Evolutionary conservation across 1,140 invertebrate genomes (phyloP), one percentile per base, ranked within the genome.

Genomic region (Cydia splendana): DNA sequence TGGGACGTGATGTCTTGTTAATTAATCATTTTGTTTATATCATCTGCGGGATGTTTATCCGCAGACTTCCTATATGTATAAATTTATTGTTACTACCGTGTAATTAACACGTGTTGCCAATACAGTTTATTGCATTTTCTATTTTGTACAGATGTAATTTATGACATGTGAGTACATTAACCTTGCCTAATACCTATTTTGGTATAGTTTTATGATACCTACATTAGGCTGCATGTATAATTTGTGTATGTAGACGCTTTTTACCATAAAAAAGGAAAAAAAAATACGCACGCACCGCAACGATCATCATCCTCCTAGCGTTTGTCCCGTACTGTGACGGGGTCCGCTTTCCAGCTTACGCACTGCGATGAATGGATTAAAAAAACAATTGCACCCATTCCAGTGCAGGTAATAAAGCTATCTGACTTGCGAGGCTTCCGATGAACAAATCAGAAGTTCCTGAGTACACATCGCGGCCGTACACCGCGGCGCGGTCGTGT

Each of bases 21-120:
- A 38, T 67, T 67, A 30, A 67, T 67, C 28, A 34, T 30, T 71
- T 71, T 71, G 67, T 71, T 71, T 71, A 75, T 78, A 75, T 34
- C 20, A 65, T 71, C 34, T 62, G 65, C 75, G 69, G 80, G 80
- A 81, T 81, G 80, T 83, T 81, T 81, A 80, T 53, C 82, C 75
- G 48, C 77, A 78, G 65, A 75, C 77, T 79, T 81, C 80, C 80
- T 79, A 75, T 79, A 75, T 34, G 18, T 71, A n/a, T 71, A 42
- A 45, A 10, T 71, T 38, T 38, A 76, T 69, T 79, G 38, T 45
- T 80, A 74, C 38, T 80, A 67, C 74, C 71, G 65, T 18, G 13
- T 15, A 38, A 69, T 45, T 71, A 9, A 30, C 67, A n/a, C n/a
- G 67, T 18, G 13, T 38, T 38, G 67, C 34, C 2, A 71, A 20